Conservation (phyloP, 2,113 vertebrate species). For the Hepsetus odoe region DNA sequence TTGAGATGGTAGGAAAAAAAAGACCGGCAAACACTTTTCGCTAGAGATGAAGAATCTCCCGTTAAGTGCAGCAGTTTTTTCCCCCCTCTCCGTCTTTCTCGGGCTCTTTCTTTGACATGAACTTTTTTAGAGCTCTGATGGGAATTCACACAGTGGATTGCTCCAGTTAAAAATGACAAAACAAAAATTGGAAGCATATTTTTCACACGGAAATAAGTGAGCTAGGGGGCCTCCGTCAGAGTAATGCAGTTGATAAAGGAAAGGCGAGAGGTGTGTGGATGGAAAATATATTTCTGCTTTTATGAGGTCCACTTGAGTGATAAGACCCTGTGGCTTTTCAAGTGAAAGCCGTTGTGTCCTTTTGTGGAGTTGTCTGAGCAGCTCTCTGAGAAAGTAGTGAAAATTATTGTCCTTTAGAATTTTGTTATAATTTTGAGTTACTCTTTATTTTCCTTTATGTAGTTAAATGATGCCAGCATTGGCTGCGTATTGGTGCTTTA, state of each 20-base stretch:
- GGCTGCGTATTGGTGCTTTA: background rate
- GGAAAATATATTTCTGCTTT: constrained; percentile 50
- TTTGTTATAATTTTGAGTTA: background rate
- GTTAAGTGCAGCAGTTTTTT: constrained; percentile 46
- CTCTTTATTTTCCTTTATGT: constrained; percentile 12
- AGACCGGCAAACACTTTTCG: constrained; percentile 57
- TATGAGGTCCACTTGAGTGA: constrained; percentile 42
- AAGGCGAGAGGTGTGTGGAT: constrained; percentile 23
- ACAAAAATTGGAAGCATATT: constrained; percentile 63
- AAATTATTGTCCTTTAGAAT: background rate
- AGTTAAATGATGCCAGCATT: background rate
- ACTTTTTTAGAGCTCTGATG: constrained; percentile 50
- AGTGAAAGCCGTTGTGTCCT: background rate
- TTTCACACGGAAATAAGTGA: constrained; percentile 57
- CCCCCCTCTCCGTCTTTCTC: constrained; percentile 16
- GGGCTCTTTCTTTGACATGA: constrained; percentile 48
- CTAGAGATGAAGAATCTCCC: constrained; percentile 62
- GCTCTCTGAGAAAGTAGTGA: background rate
- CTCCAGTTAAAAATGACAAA: constrained; percentile 68
- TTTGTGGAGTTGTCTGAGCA: background rate
- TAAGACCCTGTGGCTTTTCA: background rate
- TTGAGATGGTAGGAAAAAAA: constrained; percentile 59
- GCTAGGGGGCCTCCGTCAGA: constrained; percentile 38
- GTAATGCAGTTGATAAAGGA: constrained; percentile 45
- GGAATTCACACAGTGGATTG: constrained; percentile 62